Evolutionary conservation across 2,797 vertebrate species (phyloP).

Genomic region (Meda fulgida): DNA sequence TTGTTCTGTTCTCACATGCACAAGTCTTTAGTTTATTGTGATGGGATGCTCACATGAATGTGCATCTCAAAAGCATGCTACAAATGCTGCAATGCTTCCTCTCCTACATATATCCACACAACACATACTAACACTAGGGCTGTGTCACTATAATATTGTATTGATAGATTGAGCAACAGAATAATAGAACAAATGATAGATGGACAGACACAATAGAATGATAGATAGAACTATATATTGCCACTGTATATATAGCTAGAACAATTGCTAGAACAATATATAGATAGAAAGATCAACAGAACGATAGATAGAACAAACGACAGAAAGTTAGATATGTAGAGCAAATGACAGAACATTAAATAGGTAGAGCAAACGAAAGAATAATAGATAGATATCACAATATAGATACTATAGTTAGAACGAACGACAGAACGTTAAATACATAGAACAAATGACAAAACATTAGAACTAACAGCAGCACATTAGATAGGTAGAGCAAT

Average conservation of each 20-base stretch:
- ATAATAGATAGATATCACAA: neutral
- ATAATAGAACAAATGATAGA: neutral
- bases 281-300: neutral
- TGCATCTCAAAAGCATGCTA: neutral
- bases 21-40: neutral
- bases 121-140: neutral
- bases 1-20: neutral
- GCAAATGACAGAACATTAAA: neutral
- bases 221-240: neutral
- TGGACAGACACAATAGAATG: neutral
- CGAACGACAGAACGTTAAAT: neutral
- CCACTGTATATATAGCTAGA: neutral
- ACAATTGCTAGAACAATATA: too few relatives aligned
- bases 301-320: neutral
- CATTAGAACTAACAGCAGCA: neutral
- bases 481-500: neutral
- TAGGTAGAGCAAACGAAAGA: neutral
- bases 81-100: slow-evolving; percentile 37
- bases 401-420: neutral
- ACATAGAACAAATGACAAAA: neutral
- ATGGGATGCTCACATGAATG: slow-evolving; percentile 11
- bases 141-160: neutral
- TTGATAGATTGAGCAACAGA: neutral
- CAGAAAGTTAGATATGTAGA: too few relatives aligned
- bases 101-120: neutral